These are phyloP conservation scores for Scaptomyza cyrtandrae DNA, from an alignment of 2,888 invertebrate species.

Conservation along the genomic window DNA sequence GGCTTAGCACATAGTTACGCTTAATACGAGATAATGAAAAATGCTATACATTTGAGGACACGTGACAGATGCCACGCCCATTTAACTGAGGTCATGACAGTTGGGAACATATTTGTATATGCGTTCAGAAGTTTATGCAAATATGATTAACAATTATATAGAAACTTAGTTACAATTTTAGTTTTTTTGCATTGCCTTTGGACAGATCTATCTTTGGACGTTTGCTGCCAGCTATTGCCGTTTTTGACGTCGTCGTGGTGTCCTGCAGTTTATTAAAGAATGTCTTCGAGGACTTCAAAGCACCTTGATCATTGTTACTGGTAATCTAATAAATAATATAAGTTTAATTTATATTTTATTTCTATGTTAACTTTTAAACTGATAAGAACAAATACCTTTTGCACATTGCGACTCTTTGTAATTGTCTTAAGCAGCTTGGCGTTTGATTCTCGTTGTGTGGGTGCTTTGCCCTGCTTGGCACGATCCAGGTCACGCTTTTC, in stretches of 20 bases:
- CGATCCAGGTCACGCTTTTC: slow-evolving; percentile 85
- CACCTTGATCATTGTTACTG: slow-evolving; percentile 84
- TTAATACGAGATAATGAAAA: slow-evolving; percentile 5
- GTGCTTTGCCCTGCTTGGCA: slow-evolving; percentile 84
- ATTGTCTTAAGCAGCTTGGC: slow-evolving; percentile 87
- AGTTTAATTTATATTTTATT: slow-evolving; percentile 6
- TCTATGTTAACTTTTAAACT: background rate
- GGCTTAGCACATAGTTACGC: slow-evolving; percentile 7
- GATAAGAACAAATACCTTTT: slow-evolving; percentile 85
- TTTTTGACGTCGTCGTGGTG: slow-evolving; percentile 85
- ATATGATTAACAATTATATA: slow-evolving; percentile 49
- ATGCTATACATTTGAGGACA: slow-evolving; percentile 43
- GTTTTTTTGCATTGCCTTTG: slow-evolving; percentile 86
- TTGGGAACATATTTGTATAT: slow-evolving; percentile 10
- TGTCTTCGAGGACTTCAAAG: slow-evolving; percentile 90
- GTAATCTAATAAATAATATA: slow-evolving; percentile 66
- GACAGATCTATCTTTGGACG: slow-evolving; percentile 84
- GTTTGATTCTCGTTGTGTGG: slow-evolving; percentile 86
- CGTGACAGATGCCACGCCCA: slow-evolving; percentile 50
- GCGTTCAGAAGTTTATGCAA: slow-evolving; percentile 23
- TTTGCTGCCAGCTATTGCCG: slow-evolving; percentile 53
- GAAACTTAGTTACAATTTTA: slow-evolving; percentile 86
- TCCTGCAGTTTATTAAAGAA: slow-evolving; percentile 95
- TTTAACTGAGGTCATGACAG: slow-evolving; percentile 12
- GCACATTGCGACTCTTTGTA: slow-evolving; percentile 88